These are phyloP conservation scores for Alligator sinensis DNA, from an alignment of 2,113 vertebrate genomes.

Conservation along the genomic window DNA sequence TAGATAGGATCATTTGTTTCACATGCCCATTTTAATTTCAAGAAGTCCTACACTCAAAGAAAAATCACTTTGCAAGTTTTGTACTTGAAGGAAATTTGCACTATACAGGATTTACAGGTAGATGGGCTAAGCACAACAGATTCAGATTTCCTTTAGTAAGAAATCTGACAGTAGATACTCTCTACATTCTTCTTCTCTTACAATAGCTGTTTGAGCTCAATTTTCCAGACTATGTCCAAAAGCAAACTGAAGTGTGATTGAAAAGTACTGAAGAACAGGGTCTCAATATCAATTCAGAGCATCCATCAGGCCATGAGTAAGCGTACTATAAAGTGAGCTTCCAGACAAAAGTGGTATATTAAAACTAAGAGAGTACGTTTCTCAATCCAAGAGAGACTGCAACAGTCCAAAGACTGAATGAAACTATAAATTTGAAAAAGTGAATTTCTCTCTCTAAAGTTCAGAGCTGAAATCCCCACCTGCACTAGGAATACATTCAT, in stretches of 20 bases:
- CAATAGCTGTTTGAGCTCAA: constrained; percentile 28
- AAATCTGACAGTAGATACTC: neutral
- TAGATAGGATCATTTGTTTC: neutral
- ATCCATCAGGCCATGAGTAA: constrained; percentile 6
- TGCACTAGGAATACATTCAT: neutral
- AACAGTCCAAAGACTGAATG: neutral
- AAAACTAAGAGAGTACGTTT: neutral
- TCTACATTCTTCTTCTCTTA: neutral
- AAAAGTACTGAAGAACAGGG: constrained; percentile 9
- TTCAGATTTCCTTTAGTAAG: neutral
- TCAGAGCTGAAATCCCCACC: neutral
- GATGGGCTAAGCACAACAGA: neutral
- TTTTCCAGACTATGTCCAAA: neutral
- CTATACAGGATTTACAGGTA: neutral
- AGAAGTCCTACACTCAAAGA: neutral
- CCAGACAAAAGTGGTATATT: neutral
- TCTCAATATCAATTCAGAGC: constrained; percentile 24
- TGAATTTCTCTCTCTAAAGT: neutral
- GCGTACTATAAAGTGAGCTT: constrained; percentile 21
- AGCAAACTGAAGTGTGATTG: constrained; percentile 1
- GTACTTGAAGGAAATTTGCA: neutral
- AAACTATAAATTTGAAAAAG: neutral
- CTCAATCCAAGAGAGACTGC: neutral
- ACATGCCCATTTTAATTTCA: neutral
- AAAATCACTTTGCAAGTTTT: neutral